Base-by-base conservation (phyloP, 2,888 invertebrate species). In the Hanleya hanleyi region DNA sequence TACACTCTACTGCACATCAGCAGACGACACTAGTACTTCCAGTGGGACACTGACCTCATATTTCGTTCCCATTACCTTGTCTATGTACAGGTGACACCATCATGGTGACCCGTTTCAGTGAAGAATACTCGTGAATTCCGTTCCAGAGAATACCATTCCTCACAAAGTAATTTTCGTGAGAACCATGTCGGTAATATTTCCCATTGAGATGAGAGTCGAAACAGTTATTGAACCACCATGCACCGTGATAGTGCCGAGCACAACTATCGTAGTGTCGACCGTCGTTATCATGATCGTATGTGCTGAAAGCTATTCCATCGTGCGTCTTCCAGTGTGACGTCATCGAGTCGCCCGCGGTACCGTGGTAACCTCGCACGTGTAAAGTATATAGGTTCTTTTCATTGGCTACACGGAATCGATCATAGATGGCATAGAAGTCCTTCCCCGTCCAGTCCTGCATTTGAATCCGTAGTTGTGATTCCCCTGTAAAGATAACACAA, bases 301-400 rank as follows among this genome's bases (percentile, higher is more conserved):
- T 95, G 71, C 96, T 97, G 91, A 97, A 97, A 80, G 96, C 94
- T 96, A 97, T 97, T 64, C 94, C 94, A 90, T 97, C 96, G 88
- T 97, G 97, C 88, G 96, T 96, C 80, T 95, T 94, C 84, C 88
- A 87, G 64, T 80, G 77, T 66, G 89, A 83, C 71, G 87, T 86
- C 82, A 97, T 92, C 0, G 97, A 96, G 87, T 97, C 96, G 69
- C 96, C 96, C 0, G 96, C 96, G 85, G 96, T 96, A 1, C 97
- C 97, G 77, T 86, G 81, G 90, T 95, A 97, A 0, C 95, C 95
- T 66, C 92, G 92, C 0, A 97, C 94, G 62, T 93, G 92, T 51
- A 97, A 91, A 47, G 94, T 93, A 90, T 95, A 97, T 0, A 96
- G 95, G 64, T 93, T 92, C 41, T 93, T 93, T 69, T 93, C 93